Conservation (phyloP, 2,113 vertebrate species). For the Sebastes fasciatus region DNA sequence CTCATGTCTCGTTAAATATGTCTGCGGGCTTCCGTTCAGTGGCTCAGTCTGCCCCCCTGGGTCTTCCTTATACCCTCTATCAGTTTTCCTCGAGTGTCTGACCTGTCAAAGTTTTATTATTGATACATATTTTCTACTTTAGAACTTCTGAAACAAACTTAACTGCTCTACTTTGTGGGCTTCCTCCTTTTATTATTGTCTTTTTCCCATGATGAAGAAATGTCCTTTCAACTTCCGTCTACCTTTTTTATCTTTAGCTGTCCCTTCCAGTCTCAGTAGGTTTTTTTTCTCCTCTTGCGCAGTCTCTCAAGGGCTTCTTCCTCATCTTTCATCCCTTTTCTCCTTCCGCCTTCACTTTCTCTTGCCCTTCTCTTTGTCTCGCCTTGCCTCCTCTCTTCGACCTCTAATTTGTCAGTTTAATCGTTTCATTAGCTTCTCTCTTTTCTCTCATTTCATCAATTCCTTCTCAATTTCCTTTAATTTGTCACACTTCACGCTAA, state of each 20-base stretch:
- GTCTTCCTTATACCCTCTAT: not conserved
- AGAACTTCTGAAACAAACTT: not conserved
- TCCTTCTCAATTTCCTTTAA: slow-evolving; percentile 27
- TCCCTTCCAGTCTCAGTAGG: not conserved
- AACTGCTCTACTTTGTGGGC: not conserved
- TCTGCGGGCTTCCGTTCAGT: slow-evolving; percentile 21
- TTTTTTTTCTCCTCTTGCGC: not conserved
- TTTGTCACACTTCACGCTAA: slow-evolving; percentile 22
- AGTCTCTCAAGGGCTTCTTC: not conserved
- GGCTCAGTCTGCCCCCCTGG: not conserved
- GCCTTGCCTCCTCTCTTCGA: not conserved
- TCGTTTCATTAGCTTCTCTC: slow-evolving; percentile 28
- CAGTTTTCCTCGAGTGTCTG: not conserved
- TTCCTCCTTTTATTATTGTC: not conserved
- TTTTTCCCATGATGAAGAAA: slow-evolving; percentile 4
- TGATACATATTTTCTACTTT: not conserved
- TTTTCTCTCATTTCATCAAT: not conserved
- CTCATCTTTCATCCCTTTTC: slow-evolving; percentile 6
- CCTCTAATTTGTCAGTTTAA: slow-evolving; percentile 18
- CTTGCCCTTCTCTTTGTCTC: slow-evolving; percentile 2
- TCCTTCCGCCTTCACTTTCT: not conserved
- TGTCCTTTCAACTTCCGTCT: slow-evolving; percentile 11
- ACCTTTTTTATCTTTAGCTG: slow-evolving; percentile 16
- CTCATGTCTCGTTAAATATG: slow-evolving; percentile 11
- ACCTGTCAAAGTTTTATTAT: not conserved